Evolutionary conservation across 2,888 invertebrate genomes (phyloP).

Genomic region (Coenonympha glycerion): DNA sequence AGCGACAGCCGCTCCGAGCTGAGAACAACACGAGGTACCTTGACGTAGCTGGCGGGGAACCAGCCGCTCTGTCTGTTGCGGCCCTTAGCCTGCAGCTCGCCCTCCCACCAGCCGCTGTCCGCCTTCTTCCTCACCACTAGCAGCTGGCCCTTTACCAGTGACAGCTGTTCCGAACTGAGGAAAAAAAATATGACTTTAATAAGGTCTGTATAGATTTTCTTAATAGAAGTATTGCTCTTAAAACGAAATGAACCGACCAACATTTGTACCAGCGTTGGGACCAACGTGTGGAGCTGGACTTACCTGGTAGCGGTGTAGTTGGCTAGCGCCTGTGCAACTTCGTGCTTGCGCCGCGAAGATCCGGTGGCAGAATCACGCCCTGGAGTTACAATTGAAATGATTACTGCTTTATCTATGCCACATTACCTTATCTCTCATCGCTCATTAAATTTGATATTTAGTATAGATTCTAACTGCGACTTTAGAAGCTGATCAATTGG

Average conservation of each 20-base stretch:
- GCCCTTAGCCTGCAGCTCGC: slow-evolving; percentile 94
- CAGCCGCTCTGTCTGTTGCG: slow-evolving; percentile 95
- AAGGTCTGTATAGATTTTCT: no score
- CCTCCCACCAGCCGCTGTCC: slow-evolving; percentile 99
- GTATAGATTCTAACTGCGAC: no score
- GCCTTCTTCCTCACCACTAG: slow-evolving; percentile 98
- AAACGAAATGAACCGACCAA: slow-evolving; percentile 88
- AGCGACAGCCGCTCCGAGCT: slow-evolving; percentile 94
- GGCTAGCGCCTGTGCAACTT: slow-evolving; percentile 96
- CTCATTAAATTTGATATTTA: no score
- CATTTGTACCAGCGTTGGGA: no score
- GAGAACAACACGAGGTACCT: slow-evolving; percentile 49
- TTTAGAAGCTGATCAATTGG: no score
- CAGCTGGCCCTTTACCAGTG: slow-evolving; percentile 91
- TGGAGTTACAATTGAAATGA: no score
- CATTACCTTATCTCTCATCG: no score
- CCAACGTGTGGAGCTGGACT: no score
- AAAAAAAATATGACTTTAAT: no score
- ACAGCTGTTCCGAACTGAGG: slow-evolving; percentile 91
- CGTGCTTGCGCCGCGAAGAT: slow-evolving; percentile 80
- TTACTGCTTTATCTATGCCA: no score
- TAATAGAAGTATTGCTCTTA: no score
- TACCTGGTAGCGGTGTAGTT: slow-evolving; percentile 90
- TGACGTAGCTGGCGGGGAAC: slow-evolving; percentile 99
- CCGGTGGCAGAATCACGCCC: slow-evolving; percentile 60